These are phyloP conservation scores for Panopea generosa DNA, from an alignment of 2,888 invertebrate species.

Conservation along the genomic window DNA sequence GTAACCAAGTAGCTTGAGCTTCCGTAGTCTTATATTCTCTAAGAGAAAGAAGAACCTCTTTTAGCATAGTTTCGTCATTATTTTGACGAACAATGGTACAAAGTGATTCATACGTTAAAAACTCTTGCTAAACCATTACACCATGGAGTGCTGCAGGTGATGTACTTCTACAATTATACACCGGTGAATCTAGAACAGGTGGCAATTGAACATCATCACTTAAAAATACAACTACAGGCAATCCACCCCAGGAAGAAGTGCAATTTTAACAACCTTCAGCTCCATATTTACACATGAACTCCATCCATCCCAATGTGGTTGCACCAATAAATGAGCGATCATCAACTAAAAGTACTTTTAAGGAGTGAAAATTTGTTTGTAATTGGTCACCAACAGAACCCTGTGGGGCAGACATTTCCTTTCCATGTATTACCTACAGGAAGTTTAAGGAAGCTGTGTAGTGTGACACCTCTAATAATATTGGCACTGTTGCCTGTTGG, in stretches of 20 bases:
- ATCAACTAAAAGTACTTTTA: constrained; percentile 59
- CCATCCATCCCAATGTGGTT: constrained; percentile 48
- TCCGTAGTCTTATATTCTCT: constrained; percentile 11
- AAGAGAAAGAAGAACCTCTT: constrained; percentile 1
- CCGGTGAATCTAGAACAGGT: constrained; percentile 30
- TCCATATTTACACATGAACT: constrained; percentile 30
- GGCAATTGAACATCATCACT: constrained; percentile 52
- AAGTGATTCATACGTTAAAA: constrained; percentile 14
- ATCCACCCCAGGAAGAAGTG: constrained; percentile 20
- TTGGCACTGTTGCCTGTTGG: constrained; percentile 40
- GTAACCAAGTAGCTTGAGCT: constrained; percentile 22
- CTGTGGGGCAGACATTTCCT: constrained; percentile 56
- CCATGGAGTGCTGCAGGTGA: constrained; percentile 31
- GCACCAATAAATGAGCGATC: constrained; percentile 51
- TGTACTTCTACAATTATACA: constrained; percentile 12
- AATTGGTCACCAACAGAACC: constrained; percentile 48
- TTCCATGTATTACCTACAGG: constrained; percentile 32
- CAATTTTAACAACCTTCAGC: not conserved
- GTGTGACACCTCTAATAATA: constrained; percentile 59
- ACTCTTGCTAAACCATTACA: constrained; percentile 18
- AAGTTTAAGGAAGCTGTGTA: constrained; percentile 61
- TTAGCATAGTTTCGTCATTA: not conserved
- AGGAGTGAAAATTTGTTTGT: constrained; percentile 49
- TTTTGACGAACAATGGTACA: constrained; percentile 27
- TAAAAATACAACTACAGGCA: constrained; percentile 48